Evolutionary conservation across 1,140 invertebrate species (phyloP).

Genomic region (Pogonomyrmex californicus): DNA sequence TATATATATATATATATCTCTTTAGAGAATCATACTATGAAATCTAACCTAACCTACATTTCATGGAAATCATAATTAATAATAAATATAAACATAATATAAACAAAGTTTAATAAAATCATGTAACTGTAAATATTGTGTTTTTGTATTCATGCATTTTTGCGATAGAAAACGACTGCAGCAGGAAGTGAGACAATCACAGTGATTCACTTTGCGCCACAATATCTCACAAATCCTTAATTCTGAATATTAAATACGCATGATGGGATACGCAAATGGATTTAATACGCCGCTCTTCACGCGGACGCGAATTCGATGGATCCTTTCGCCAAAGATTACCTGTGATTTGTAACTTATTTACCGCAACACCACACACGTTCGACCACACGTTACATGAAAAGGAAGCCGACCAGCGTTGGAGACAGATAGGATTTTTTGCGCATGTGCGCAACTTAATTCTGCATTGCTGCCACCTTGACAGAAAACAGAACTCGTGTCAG

Average conservation of each 20-base stretch:
- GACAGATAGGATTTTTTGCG: not conserved
- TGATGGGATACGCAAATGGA: conserved; percentile 35
- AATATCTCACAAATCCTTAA: not conserved
- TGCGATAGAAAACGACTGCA: conserved; percentile 24
- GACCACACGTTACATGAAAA: conserved; percentile 80
- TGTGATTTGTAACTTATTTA: conserved; percentile 86
- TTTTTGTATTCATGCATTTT: not conserved
- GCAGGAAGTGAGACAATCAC: not conserved
- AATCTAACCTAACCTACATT: conserved; percentile 60
- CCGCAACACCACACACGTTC: conserved; percentile 80
- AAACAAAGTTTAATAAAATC: not conserved
- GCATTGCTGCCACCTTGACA: not conserved
- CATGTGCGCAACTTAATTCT: not conserved
- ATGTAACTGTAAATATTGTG: not conserved
- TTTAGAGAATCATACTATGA: not conserved
- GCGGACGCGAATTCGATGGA: conserved; percentile 71
- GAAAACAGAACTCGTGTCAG: not conserved
- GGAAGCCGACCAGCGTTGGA: conserved; percentile 42
- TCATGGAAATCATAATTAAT: not conserved
- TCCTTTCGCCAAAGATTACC: conserved; percentile 83
- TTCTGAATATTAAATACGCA: conserved; percentile 69
- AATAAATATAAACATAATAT: conserved; percentile 1
- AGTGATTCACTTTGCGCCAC: conserved; percentile 6
- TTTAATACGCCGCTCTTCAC: not conserved
- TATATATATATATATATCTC: no score